Conservation (phyloP, 1,140 invertebrate genomes). For the Drosophila malerkotliana region DNA sequence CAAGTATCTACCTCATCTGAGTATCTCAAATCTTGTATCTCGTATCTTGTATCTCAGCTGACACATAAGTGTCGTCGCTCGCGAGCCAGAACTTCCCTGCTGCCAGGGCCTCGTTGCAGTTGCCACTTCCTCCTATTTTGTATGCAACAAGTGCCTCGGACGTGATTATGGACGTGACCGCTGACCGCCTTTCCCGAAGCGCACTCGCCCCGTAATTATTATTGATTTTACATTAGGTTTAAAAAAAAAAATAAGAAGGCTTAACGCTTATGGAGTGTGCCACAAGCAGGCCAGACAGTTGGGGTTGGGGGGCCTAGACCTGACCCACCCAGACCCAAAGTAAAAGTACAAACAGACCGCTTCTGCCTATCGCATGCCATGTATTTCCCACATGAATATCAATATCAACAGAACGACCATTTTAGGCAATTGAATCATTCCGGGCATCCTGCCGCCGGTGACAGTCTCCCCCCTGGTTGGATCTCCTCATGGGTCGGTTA, state of each 20-base stretch:
- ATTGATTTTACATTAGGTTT: constrained; percentile 73
- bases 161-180: constrained; percentile 41
- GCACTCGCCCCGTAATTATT: constrained; percentile 71
- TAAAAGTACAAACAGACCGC: constrained; percentile 33
- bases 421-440: constrained; percentile 33
- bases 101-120: background rate
- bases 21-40: constrained; percentile 24
- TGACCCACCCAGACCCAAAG: too few relatives aligned
- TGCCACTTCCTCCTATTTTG: constrained; percentile 65
- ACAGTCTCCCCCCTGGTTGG: too few relatives aligned
- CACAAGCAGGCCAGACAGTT: constrained; percentile 31
- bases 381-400: constrained; percentile 26
- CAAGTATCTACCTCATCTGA: constrained; percentile 10
- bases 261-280: constrained; percentile 70
- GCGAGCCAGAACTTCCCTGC: constrained; percentile 59
- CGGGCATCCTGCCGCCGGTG: background rate
- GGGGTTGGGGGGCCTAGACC: background rate
- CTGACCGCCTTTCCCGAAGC: constrained; percentile 48
- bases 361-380: constrained; percentile 12
- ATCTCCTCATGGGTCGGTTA: background rate
- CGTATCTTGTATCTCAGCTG: constrained; percentile 55
- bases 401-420: constrained; percentile 12
- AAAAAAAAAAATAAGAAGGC: constrained; percentile 1
- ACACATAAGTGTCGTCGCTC: constrained; percentile 48
- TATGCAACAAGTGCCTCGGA: constrained; percentile 74